Percentiles rank a stretch among this genome's conserved stretches.
These are phyloP conservation scores for Hedychridium roseum DNA, from an alignment of 2,888 invertebrate genomes.

Conservation along the genomic window DNA sequence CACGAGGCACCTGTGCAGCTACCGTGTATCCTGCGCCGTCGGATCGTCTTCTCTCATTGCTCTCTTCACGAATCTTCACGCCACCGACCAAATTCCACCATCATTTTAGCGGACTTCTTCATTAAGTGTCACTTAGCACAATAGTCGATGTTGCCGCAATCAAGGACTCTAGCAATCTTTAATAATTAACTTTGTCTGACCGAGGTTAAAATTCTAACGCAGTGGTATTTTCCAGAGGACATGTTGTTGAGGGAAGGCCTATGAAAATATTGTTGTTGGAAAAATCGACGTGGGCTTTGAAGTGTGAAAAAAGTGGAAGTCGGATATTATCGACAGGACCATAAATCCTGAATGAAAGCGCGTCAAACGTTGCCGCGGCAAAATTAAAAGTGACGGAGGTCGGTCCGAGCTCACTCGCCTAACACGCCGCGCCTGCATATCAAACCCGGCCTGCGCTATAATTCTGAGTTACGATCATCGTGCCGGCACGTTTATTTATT, in stretches of 20 bases:
- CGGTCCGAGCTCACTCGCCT: slow-evolving; percentile 5
- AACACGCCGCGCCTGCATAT: slow-evolving; percentile 29
- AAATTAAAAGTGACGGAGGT: slow-evolving; percentile 62
- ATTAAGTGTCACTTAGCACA: no score
- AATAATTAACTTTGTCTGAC: no score
- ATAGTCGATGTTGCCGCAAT: no score
- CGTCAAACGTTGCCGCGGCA: slow-evolving; percentile 51
- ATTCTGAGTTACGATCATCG: slow-evolving; percentile 58
- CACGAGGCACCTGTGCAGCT: slow-evolving; percentile 49
- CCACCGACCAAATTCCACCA: no score
- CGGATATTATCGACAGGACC: slow-evolving; percentile 45
- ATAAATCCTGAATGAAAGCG: slow-evolving; percentile 60
- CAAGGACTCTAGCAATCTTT: no score
- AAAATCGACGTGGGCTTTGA: not conserved
- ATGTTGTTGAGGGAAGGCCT: no score
- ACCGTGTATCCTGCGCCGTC: slow-evolving; percentile 39
- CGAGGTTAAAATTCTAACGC: no score
- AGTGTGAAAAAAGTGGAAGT: slow-evolving; percentile 26
- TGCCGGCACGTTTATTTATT: slow-evolving; percentile 48
- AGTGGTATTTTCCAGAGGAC: no score
- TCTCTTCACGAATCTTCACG: no score
- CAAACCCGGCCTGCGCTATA: slow-evolving; percentile 44
- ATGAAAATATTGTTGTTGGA: not conserved
- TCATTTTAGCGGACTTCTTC: not conserved
- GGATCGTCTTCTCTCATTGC: slow-evolving; percentile 8